Percentiles rank a stretch among this genome's conserved stretches.
Conservation (phyloP, 2,888 invertebrate genomes). For the Galeruca laticollis region DNA sequence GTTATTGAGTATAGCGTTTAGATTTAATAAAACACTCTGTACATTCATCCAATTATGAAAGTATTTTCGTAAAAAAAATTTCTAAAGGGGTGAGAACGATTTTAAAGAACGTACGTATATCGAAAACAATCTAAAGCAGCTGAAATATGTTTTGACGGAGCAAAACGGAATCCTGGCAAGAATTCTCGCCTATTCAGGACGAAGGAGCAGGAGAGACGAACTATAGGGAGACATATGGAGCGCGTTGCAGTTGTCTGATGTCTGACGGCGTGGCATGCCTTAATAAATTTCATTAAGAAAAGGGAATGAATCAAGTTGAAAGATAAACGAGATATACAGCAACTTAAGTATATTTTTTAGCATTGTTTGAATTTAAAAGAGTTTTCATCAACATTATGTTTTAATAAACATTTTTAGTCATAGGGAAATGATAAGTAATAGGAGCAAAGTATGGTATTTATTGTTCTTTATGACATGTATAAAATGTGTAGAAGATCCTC, state of each 20-base stretch:
- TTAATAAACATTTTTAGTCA: too few relatives aligned
- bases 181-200: background rate
- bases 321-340: too few relatives aligned
- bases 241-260: background rate
- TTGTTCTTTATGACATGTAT: too few relatives aligned
- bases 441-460: too few relatives aligned
- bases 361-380: too few relatives aligned
- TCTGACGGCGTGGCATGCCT: background rate
- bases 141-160: slow-evolving; percentile 2
- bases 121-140: background rate
- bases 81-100: background rate
- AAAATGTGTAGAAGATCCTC: too few relatives aligned
- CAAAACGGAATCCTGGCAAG: slow-evolving; percentile 1
- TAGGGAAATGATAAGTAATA: too few relatives aligned
- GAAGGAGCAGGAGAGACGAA: background rate
- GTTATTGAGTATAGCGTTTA: too few relatives aligned
- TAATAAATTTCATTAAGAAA: background rate
- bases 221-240: background rate
- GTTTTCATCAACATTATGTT: too few relatives aligned
- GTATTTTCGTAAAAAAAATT: background rate
- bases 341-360: too few relatives aligned
- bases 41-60: too few relatives aligned
- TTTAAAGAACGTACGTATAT: background rate
- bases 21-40: too few relatives aligned
- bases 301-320: background rate